Evolutionary conservation across 2,888 invertebrate species (phyloP).

Genomic region (Cosmia pyralina): DNA sequence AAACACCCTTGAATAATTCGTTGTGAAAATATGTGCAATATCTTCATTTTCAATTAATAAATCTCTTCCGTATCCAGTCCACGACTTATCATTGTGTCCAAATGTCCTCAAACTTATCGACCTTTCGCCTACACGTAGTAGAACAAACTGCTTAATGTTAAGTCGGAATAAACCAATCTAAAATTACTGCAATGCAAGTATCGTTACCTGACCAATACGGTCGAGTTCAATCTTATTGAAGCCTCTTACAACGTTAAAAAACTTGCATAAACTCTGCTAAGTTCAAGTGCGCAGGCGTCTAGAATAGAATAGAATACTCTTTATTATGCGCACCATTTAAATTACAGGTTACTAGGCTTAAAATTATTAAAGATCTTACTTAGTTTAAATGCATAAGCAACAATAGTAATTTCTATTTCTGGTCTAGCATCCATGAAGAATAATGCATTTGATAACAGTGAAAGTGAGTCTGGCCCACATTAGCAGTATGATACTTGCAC

Average conservation of each 20-base stretch:
- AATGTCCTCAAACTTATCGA: constrained; percentile 22
- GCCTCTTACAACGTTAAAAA: neutral
- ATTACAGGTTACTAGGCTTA: too few relatives aligned
- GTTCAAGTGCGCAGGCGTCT: neutral
- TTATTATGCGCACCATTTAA: too few relatives aligned
- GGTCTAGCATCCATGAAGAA: constrained; percentile 7
- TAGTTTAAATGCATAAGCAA: neutral
- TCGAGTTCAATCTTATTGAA: neutral
- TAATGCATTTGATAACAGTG: constrained; percentile 36
- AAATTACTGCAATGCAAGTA: neutral
- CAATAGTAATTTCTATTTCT: constrained; percentile 13
- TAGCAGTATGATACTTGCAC: constrained; percentile 7
- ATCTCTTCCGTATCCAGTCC: neutral
- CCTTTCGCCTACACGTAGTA: constrained; percentile 15
- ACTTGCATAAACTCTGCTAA: too few relatives aligned
- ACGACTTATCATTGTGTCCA: constrained; percentile 13
- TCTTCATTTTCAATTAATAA: neutral
- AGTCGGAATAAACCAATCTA: neutral
- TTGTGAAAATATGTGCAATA: neutral
- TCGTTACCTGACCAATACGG: constrained; percentile 1
- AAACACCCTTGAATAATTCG: neutral
- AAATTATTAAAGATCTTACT: neutral
- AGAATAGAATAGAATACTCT: too few relatives aligned
- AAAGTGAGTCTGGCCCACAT: constrained; percentile 40
- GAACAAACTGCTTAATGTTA: constrained; percentile 3